A percentile compares a stretch with the other conserved stretches of the same genome.
These are phyloP conservation scores for Ostrea edulis DNA, from an alignment of 1,140 invertebrate species.

Conservation along the genomic window DNA sequence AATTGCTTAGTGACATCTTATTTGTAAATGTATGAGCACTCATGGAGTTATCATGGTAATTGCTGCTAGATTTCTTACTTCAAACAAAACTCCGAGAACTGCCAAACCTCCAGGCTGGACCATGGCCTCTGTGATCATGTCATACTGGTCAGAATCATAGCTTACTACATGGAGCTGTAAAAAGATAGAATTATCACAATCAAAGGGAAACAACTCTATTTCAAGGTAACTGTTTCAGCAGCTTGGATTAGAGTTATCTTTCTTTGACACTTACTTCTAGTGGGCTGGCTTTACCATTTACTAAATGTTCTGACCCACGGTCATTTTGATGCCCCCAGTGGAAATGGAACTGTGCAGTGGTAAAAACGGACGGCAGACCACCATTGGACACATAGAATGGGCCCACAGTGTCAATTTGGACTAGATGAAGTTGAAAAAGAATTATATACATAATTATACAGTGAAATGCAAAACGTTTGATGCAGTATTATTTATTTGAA, in stretches of 20 bases:
- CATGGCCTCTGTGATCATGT: slow-evolving; percentile 62
- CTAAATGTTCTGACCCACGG: slow-evolving; percentile 75
- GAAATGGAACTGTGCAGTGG: slow-evolving; percentile 76
- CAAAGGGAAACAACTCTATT: slow-evolving; percentile 28
- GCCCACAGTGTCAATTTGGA: slow-evolving; percentile 65
- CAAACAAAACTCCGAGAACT: slow-evolving; percentile 72
- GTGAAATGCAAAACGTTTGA: background rate
- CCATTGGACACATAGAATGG: slow-evolving; percentile 72
- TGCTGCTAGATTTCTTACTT: slow-evolving; percentile 56
- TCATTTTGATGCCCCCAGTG: slow-evolving; percentile 76
- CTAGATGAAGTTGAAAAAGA: slow-evolving; percentile 30
- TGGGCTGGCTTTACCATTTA: slow-evolving; percentile 69
- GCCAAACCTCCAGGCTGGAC: slow-evolving; percentile 66
- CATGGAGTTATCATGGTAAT: no score
- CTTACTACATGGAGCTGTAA: slow-evolving; percentile 73
- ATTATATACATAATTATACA: background rate
- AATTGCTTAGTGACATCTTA: no score
- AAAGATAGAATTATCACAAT: background rate
- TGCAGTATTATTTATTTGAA: no score
- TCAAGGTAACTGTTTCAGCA: background rate
- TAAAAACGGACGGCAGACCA: slow-evolving; percentile 70
- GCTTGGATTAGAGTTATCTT: background rate
- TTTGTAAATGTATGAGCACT: no score
- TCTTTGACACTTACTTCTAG: slow-evolving; percentile 69
- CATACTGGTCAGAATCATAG: slow-evolving; percentile 66